Evolutionary conservation across 1,140 invertebrate species (phyloP).

Genomic region (Ips nitidus): DNA sequence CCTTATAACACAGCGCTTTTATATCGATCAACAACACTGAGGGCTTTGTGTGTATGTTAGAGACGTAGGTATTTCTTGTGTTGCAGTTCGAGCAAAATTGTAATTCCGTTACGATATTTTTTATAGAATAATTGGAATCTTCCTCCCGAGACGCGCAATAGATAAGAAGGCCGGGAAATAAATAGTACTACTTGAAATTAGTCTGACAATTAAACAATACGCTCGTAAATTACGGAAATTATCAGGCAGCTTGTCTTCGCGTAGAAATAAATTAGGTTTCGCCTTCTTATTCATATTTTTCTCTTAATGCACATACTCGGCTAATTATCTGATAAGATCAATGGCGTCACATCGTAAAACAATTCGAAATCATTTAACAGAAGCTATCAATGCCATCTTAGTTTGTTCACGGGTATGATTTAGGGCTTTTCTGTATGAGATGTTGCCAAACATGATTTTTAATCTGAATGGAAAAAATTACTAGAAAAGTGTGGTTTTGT

Average conservation of each 20-base stretch:
- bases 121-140: too few relatives aligned
- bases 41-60: too few relatives aligned
- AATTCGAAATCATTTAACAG: slow-evolving; percentile 4
- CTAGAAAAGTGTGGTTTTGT: too few relatives aligned
- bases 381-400: neutral
- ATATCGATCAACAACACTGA: neutral
- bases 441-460: too few relatives aligned
- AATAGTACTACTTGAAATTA: slow-evolving; percentile 7
- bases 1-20: neutral
- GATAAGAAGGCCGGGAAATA: neutral
- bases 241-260: slow-evolving; percentile 11
- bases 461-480: too few relatives aligned
- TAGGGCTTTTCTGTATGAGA: neutral
- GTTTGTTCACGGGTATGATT: slow-evolving; percentile 1
- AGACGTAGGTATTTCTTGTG: too few relatives aligned
- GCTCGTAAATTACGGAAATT: neutral
- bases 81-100: too few relatives aligned
- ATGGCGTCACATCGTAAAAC: slow-evolving; percentile 4
- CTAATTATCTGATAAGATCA: slow-evolving; percentile 5
- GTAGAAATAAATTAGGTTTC: slow-evolving; percentile 11
- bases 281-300: slow-evolving; percentile 8
- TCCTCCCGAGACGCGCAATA: too few relatives aligned
- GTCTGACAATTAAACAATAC: slow-evolving; percentile 10
- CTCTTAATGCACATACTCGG: neutral
- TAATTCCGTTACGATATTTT: too few relatives aligned